Evolutionary conservation across 2,888 invertebrate species (phyloP), one percentile per base, ranked within the genome.

Genomic region (Notodonta dromedarius): DNA sequence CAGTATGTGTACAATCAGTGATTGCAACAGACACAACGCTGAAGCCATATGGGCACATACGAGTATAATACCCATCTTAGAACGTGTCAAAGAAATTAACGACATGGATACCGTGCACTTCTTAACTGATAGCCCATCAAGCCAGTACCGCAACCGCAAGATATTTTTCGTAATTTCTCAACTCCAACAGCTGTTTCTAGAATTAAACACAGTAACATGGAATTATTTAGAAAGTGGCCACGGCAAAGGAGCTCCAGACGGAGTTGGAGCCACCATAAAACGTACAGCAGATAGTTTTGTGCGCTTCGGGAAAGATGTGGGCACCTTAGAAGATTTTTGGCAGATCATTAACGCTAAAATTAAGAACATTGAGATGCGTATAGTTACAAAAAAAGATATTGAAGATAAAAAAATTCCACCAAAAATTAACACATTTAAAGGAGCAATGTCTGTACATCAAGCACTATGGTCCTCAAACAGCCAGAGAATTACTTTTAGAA

Each of bases 191-290:
- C 44, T 14, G 14, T 60, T 65, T 48, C 44, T 58, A 39, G 40
- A 14, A 16, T 59, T 68, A 24, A 50, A 55, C 24, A 35, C n/a
- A 58, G 54, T 63, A 8, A 61, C 65, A n/a, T 83, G 82, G 82
- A 75, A 77, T 57, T 83, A 76, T 62, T 70, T 66, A 32, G 82
- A 83, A 67, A 71, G 74, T 12, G 79, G 83, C 5, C 83, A 84
- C 65, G 81, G 80, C 7, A 84, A 84, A 65, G 82, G 79, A 46
- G 79, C 82, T 35, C 74, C 79, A 35, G 82, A 83, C 68, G 82
- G 81, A 5, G 62, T 83, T 58, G 84, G 81, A 16, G 84, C 76
- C 1, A 62, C 71, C 39, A 14, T 82, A 24, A 85, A 83, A 62
- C 65, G 79, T 61, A 68, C 73, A 35, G 83, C 78, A 32, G 81